Base-by-base conservation (phyloP, 2,797 vertebrate species). In the Cynodonichthys magdalenae region DNA sequence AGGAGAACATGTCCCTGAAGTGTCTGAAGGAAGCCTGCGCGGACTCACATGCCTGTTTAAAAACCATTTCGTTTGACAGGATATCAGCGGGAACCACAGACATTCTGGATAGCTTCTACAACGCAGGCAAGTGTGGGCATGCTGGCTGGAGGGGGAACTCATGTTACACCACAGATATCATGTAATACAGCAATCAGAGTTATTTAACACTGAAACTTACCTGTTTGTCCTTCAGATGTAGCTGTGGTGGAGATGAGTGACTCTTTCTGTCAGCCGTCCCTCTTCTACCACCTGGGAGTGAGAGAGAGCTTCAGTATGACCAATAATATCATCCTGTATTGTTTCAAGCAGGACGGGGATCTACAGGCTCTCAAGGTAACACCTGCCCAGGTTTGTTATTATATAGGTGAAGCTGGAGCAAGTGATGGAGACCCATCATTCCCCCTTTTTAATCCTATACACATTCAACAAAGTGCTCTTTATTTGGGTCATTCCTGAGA, bases 221-320 rank as follows among this genome's bases (percentile, higher is more conserved):
- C 27, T 54, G 14, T 48, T 4, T 4, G 7, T 31, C 28, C 4
- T 27, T 24, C 92, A 98, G 96, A 98, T 24, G 94, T 97, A 28
- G 95, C 94, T 0, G 93, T 97, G 80, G 93, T 97, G 56, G 95
- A 96, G 87, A 94, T 97, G 91, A 95, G 92, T 2, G 93, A 92
- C 86, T 89, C 93, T 0, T 85, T 94, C 63, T 95, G 93, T 18
- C 96, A 97, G 54, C 94, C 94, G 1, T 97, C 96, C 0, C 93
- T 97, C 15, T 97, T 97, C 85, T 97, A 96, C 72, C 95, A 97
- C 87, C 91, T 97, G 0, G 96, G 94, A 1, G 93, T 97, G 53
- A 92, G 96, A 1, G 95, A 97, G 82, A 96, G 96, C 80, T 97
- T 95, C 94, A 94, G 93, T 63, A 96, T 97, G 96, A 96, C 92